Percentiles rank a stretch among this genome's conserved stretches.
Evolutionary conservation across 2,797 vertebrate species (phyloP).

Genomic region (Scleropages formosus): DNA sequence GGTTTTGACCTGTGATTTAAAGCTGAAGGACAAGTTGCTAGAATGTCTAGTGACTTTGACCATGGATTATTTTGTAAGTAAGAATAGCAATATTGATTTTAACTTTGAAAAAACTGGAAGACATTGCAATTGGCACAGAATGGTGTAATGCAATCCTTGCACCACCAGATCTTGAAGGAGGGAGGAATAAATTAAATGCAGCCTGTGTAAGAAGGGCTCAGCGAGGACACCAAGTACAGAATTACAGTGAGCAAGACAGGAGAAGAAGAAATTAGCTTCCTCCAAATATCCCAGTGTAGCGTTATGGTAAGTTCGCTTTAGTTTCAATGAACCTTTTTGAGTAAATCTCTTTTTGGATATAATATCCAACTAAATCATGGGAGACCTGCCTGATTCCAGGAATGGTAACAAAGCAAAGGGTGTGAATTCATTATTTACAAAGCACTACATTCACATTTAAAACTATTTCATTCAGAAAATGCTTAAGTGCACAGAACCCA

Average conservation of each 20-base stretch:
- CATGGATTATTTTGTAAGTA: constrained; percentile 20
- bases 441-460: too few relatives aligned
- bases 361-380: too few relatives aligned
- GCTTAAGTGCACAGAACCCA: too few relatives aligned
- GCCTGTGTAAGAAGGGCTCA: not conserved
- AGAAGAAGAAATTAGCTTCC: not conserved
- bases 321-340: too few relatives aligned
- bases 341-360: not conserved
- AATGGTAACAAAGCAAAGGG: too few relatives aligned
- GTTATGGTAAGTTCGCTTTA: too few relatives aligned
- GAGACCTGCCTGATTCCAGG: too few relatives aligned
- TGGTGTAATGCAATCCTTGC: constrained; percentile 21
- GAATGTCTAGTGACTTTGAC: constrained; percentile 21
- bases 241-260: not conserved
- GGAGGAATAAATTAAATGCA: not conserved
- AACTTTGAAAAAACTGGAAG: constrained; percentile 21
- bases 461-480: too few relatives aligned
- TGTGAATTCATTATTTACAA: too few relatives aligned
- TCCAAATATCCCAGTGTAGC: not conserved
- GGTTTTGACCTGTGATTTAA: too few relatives aligned
- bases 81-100: constrained; percentile 21
- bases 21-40: constrained; percentile 18
- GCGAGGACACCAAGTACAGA: not conserved
- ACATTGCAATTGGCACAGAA: constrained; percentile 17
- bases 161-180: constrained; percentile 6